Evolutionary conservation across 2,797 vertebrate species (phyloP).

Genomic region (Decapterus maruadsi): DNA sequence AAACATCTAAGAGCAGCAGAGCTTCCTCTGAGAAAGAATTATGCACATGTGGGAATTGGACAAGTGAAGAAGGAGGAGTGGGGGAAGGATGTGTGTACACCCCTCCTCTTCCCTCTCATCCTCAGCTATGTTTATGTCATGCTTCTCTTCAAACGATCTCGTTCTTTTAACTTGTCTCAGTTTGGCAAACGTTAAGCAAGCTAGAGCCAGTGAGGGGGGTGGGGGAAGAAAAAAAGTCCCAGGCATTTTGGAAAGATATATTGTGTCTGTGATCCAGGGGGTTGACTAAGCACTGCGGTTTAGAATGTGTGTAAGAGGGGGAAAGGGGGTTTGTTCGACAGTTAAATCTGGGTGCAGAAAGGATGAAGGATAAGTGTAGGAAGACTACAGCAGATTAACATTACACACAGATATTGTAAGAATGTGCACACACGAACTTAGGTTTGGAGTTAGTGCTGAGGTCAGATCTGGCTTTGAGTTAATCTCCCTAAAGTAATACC

Average conservation of each 20-base stretch:
- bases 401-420: conserved; percentile 60
- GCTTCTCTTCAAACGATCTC: conserved; percentile 68
- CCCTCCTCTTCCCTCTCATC: conserved; percentile 53
- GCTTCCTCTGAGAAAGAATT: conserved; percentile 78
- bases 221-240: conserved; percentile 9
- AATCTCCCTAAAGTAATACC: conserved; percentile 60
- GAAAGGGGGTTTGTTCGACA: conserved; percentile 27
- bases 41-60: conserved; percentile 73
- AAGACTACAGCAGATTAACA: conserved; percentile 75
- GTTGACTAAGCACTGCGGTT: conserved; percentile 50
- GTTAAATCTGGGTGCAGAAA: conserved; percentile 69
- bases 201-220: conserved; percentile 7
- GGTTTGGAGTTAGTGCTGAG: conserved; percentile 40
- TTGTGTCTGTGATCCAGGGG: conserved; percentile 48
- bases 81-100: conserved; percentile 14
- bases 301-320: conserved; percentile 19
- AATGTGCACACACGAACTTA: conserved; percentile 29
- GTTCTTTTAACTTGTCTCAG: conserved; percentile 66
- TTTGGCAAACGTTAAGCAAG: conserved; percentile 58
- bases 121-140: conserved; percentile 72
- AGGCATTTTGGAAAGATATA: conserved; percentile 51
- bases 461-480: conserved; percentile 64
- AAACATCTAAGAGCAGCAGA: conserved; percentile 79
- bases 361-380: conserved; percentile 76
- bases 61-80: conserved; percentile 18